Evolutionary conservation across 2,888 invertebrate species (phyloP).

Genomic region (Tetheella fluctuosa): DNA sequence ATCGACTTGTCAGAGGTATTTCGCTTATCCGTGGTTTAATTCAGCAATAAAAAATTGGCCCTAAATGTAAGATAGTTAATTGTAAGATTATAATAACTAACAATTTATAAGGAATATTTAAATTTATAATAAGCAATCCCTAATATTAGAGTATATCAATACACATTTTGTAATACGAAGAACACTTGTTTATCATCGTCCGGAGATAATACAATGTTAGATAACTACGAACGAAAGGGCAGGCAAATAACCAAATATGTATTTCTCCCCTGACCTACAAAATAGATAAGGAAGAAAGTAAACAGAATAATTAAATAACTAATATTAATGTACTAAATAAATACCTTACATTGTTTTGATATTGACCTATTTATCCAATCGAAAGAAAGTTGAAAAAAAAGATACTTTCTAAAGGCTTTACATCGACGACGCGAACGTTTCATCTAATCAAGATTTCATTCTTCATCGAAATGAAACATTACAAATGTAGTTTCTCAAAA

Average conservation of each 20-base stretch:
- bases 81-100: no score
- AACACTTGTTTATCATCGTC: slow-evolving; percentile 15
- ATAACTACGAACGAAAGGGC: slow-evolving; percentile 49
- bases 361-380: slow-evolving; percentile 65
- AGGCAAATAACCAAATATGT: slow-evolving; percentile 55
- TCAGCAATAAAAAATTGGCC: no score
- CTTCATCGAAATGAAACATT: no score
- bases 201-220: slow-evolving; percentile 46
- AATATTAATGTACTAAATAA: slow-evolving; percentile 57
- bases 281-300: slow-evolving; percentile 76
- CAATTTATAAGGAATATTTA: no score
- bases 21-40: no score
- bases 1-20: no score
- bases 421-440: background rate
- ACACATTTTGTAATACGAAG: background rate
- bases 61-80: no score
- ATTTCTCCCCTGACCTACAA: slow-evolving; percentile 72
- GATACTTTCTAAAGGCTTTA: background rate
- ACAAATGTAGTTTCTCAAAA: no score
- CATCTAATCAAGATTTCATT: background rate
- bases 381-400: slow-evolving; percentile 26
- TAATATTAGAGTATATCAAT: background rate
- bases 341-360: slow-evolving; percentile 69
- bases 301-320: slow-evolving; percentile 74
- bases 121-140: background rate